Percentiles rank a stretch among this genome's conserved stretches.
Conservation (phyloP, 2,113 vertebrate species). For the Potamarius usumacintae region DNA sequence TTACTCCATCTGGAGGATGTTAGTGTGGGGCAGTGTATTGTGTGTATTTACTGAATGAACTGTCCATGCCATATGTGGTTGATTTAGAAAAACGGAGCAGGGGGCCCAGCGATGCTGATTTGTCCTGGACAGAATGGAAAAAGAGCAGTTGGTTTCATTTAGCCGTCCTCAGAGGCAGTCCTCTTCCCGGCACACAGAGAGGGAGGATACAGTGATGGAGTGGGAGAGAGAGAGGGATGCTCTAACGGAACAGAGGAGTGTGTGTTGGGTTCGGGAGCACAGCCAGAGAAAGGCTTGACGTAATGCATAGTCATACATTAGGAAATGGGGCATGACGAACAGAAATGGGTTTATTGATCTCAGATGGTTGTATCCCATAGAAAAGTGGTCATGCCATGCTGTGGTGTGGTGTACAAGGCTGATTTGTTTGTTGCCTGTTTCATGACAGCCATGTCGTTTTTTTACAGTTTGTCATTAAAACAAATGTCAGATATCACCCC, state of each 20-base stretch:
- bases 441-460: not conserved
- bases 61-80: constrained; percentile 47
- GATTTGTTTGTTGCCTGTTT: not conserved
- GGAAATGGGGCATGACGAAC: constrained; percentile 9
- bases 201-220: constrained; percentile 2
- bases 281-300: constrained; percentile 20
- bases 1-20: constrained; percentile 45
- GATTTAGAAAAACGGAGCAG: constrained; percentile 48
- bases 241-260: not conserved
- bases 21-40: constrained; percentile 36
- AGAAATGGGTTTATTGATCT: constrained; percentile 18
- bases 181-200: constrained; percentile 53
- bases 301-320: constrained; percentile 17
- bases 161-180: constrained; percentile 62
- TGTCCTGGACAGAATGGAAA: constrained; percentile 55
- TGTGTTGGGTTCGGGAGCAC: constrained; percentile 10
- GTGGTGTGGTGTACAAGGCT: not conserved
- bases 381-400: not conserved
- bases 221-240: not conserved
- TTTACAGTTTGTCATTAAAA: not conserved
- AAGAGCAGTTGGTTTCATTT: constrained; percentile 75
- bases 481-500: not conserved
- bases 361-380: not conserved
- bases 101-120: constrained; percentile 46
- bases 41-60: constrained; percentile 44